Conservation (phyloP, 2,888 invertebrate species). For the Melanargia galathea region DNA sequence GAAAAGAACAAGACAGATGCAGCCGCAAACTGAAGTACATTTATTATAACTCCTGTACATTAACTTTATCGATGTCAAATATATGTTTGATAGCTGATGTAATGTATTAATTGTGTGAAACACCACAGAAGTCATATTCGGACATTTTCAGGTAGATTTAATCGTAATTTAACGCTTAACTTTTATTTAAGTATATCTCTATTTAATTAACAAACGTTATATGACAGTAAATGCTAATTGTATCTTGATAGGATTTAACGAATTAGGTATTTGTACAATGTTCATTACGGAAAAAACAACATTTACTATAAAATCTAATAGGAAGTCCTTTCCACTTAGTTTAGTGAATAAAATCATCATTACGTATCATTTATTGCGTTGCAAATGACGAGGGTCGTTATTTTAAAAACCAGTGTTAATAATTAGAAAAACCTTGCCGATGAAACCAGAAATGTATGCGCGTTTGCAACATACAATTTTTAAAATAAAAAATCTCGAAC, state of each 20-base stretch:
- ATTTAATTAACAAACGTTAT: conserved; percentile 18
- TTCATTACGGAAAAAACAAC: neutral
- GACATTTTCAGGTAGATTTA: no score
- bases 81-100: no score
- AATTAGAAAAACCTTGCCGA: conserved; percentile 18
- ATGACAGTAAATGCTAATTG: conserved; percentile 18
- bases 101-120: no score
- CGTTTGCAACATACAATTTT: conserved; percentile 21
- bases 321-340: neutral
- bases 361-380: neutral
- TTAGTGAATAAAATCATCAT: neutral
- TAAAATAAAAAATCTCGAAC: conserved; percentile 22
- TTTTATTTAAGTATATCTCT: conserved; percentile 16
- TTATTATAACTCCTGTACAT: no score
- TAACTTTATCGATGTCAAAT: no score
- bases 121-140: neutral
- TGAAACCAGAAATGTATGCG: conserved; percentile 19
- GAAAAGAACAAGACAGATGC: no score
- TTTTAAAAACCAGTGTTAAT: conserved; percentile 14
- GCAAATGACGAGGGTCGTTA: conserved; percentile 1
- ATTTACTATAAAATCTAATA: no score
- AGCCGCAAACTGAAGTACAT: no score
- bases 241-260: no score
- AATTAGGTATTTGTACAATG: no score
- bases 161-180: neutral